Evolutionary conservation across 2,888 invertebrate genomes (phyloP).

Genomic region (Axea sp.): DNA sequence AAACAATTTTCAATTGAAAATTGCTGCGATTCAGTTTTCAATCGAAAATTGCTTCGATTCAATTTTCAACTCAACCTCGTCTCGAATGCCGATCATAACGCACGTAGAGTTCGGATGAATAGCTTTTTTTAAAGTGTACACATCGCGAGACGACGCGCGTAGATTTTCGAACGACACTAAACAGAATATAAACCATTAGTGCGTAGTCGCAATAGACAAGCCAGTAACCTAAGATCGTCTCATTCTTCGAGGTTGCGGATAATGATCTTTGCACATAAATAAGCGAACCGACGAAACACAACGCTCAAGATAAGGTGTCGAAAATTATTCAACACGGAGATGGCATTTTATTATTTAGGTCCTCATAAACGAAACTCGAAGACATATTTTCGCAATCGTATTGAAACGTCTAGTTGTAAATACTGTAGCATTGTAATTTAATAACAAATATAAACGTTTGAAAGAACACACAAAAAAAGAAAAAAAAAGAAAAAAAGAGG

Average conservation of each 20-base stretch:
- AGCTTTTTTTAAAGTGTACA: constrained; percentile 52
- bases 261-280: constrained; percentile 28
- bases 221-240: constrained; percentile 15
- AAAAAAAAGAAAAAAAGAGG: too few relatives aligned
- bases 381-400: constrained; percentile 57
- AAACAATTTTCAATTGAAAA: too few relatives aligned
- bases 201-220: constrained; percentile 30
- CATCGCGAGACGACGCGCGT: constrained; percentile 50
- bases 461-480: constrained; percentile 7
- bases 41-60: too few relatives aligned
- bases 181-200: constrained; percentile 42
- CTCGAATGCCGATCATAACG: too few relatives aligned
- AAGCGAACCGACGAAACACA: constrained; percentile 11
- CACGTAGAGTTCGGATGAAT: constrained; percentile 17
- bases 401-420: constrained; percentile 51
- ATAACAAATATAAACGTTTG: constrained; percentile 6
- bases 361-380: constrained; percentile 31
- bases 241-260: constrained; percentile 21
- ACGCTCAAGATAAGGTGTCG: constrained; percentile 46
- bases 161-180: constrained; percentile 27
- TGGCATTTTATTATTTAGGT: constrained; percentile 39
- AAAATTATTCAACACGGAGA: constrained; percentile 29
- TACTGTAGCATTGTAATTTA: constrained; percentile 49
- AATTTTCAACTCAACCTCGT: too few relatives aligned
- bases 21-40: too few relatives aligned